A percentile compares a stretch with the other conserved stretches of the same genome.
These are phyloP conservation scores for Miichthys miiuy DNA, from an alignment of 2,797 vertebrate genomes.

Conservation along the genomic window DNA sequence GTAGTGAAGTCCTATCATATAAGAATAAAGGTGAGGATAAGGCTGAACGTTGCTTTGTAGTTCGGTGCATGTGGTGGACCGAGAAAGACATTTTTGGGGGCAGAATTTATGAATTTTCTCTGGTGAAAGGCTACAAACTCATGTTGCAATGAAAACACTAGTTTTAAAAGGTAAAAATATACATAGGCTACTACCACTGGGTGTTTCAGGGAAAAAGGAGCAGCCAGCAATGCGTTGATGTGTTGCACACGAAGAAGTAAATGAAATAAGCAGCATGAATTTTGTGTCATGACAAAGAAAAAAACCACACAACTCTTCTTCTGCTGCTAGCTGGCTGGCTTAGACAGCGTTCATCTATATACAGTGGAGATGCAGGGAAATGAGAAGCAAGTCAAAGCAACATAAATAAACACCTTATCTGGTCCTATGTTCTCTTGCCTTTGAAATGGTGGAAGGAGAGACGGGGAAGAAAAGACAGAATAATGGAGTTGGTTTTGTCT, in stretches of 20 bases:
- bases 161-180: background rate
- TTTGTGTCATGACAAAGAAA: conserved; percentile 5
- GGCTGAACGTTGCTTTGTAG: background rate
- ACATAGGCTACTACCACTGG: background rate
- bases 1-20: too few species aligned
- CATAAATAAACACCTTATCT: conserved; percentile 62
- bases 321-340: background rate
- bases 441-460: conserved; percentile 28
- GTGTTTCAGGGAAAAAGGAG: background rate
- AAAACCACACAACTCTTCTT: background rate
- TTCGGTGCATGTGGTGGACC: background rate
- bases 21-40: background rate
- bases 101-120: background rate
- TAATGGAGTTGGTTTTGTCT: conserved; percentile 25
- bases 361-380: conserved; percentile 30
- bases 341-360: conserved; percentile 14
- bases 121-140: background rate
- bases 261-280: conserved; percentile 17
- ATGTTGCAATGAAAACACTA: background rate
- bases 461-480: conserved; percentile 17
- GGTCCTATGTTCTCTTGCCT: conserved; percentile 32
- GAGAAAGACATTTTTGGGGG: background rate
- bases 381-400: conserved; percentile 40
- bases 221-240: conserved; percentile 1
- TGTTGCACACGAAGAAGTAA: background rate